Percentiles rank a stretch among this genome's conserved stretches.
phyloP scores from a whole-genome alignment of 2,113 vertebrate species.

The Albula glossodonta region DNA sequence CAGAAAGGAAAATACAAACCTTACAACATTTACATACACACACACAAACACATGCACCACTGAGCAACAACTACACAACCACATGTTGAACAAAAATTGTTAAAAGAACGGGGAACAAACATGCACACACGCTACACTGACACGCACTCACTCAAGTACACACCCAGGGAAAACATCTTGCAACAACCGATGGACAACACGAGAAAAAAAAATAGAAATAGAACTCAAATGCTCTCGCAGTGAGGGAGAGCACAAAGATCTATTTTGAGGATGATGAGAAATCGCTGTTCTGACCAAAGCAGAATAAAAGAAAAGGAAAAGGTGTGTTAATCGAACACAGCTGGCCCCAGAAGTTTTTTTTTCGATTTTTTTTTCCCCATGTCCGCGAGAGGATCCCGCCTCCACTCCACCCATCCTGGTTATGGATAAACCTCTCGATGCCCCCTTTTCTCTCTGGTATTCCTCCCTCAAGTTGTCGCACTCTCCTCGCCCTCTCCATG shows the following conservation, averaged over 20 bases:
- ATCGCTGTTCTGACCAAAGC: slow-evolving; percentile 23
- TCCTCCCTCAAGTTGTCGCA: slow-evolving; percentile 41
- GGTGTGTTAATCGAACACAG: slow-evolving; percentile 44
- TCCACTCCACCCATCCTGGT: neutral
- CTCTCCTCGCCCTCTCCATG: slow-evolving; percentile 42
- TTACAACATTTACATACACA: neutral
- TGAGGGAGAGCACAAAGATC: slow-evolving; percentile 45
- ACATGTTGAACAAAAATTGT: neutral
- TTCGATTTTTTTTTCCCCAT: neutral
- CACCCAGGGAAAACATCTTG: slow-evolving; percentile 55
- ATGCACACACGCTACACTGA: slow-evolving; percentile 42
- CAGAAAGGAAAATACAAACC: slow-evolving; percentile 29
- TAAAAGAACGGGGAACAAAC: slow-evolving; percentile 32
- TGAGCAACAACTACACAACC: slow-evolving; percentile 17
- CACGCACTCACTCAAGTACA: slow-evolving; percentile 33
- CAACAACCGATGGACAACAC: slow-evolving; percentile 53
- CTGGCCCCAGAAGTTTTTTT: slow-evolving; percentile 31
- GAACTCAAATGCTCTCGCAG: slow-evolving; percentile 38
- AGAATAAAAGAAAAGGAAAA: slow-evolving; percentile 30
- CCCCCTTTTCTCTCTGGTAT: slow-evolving; percentile 51
- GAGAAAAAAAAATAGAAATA: slow-evolving; percentile 42
- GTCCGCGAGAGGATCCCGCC: slow-evolving; percentile 17
- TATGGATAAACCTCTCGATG: slow-evolving; percentile 37
- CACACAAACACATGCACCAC: slow-evolving; percentile 29
- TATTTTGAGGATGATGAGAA: slow-evolving; percentile 34